Conservation (phyloP, 1,140 invertebrate genomes). For the Pomacea maculata region DNA sequence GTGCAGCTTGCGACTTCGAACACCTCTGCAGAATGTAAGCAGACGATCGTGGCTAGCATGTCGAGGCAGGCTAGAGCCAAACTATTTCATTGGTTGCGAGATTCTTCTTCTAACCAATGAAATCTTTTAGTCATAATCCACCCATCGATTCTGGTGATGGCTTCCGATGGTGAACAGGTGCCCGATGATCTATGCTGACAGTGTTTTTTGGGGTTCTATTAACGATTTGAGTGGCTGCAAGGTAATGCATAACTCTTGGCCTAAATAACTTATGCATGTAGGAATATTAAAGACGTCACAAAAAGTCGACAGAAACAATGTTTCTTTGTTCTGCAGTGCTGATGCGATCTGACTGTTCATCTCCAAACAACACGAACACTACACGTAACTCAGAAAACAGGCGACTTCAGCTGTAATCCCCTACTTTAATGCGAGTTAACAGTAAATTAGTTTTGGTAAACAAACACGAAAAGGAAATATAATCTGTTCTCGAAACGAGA, state of each 20-base stretch:
- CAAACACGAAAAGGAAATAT: no score
- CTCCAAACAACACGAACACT: no score
- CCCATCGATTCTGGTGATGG: background rate
- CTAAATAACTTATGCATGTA: background rate
- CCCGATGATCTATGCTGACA: background rate
- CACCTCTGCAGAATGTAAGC: background rate
- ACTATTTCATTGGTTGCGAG: background rate
- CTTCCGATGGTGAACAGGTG: slow-evolving; percentile 1
- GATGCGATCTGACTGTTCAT: background rate
- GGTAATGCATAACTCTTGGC: background rate
- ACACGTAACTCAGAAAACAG: no score
- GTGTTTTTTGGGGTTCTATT: background rate
- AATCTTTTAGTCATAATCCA: background rate
- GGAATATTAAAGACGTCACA: background rate
- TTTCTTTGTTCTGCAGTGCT: slow-evolving; percentile 3
- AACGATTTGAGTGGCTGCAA: background rate
- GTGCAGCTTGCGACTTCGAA: background rate
- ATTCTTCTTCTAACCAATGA: background rate
- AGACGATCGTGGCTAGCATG: background rate
- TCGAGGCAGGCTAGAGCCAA: background rate
- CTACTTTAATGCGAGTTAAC: no score
- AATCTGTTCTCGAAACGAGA: no score
- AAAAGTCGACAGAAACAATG: background rate
- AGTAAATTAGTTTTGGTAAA: no score
- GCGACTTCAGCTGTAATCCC: no score